Evolutionary conservation across 2,797 vertebrate genomes (phyloP).

Genomic region (Ctenochaetus hawaiiensis): DNA sequence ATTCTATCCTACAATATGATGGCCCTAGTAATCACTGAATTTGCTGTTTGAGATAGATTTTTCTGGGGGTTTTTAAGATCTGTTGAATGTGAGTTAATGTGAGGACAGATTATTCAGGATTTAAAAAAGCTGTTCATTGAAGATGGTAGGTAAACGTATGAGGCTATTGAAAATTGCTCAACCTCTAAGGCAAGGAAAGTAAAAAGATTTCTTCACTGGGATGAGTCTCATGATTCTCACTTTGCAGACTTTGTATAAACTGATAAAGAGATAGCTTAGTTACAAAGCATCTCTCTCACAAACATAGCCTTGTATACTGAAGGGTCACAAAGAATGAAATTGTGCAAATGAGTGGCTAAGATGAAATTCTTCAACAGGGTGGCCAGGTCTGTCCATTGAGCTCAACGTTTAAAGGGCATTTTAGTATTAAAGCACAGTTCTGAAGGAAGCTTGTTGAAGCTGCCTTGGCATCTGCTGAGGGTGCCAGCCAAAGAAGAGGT

Average conservation of each 20-base stretch:
- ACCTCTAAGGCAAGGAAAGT: background rate
- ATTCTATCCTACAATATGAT: background rate
- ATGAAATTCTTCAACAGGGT: background rate
- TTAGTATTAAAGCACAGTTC: background rate
- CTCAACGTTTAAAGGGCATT: background rate
- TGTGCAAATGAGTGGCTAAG: background rate
- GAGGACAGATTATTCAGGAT: background rate
- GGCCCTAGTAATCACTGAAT: background rate
- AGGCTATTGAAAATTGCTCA: constrained; percentile 1
- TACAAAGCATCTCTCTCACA: background rate
- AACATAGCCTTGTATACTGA: background rate
- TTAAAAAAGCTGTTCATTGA: background rate
- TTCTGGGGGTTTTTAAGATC: background rate
- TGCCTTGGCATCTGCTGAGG: background rate
- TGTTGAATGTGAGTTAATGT: background rate
- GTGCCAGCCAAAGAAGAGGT: background rate
- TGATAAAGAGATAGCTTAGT: background rate
- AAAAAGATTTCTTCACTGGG: background rate
- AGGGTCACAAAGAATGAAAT: background rate
- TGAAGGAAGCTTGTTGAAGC: background rate
- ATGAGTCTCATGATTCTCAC: background rate
- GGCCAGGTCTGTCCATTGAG: background rate
- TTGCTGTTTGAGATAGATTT: background rate
- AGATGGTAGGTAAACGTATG: background rate
- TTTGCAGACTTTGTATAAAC: constrained; percentile 2